Conservation (phyloP, 2,888 invertebrate species). For the Sthenelais limicola region DNA sequence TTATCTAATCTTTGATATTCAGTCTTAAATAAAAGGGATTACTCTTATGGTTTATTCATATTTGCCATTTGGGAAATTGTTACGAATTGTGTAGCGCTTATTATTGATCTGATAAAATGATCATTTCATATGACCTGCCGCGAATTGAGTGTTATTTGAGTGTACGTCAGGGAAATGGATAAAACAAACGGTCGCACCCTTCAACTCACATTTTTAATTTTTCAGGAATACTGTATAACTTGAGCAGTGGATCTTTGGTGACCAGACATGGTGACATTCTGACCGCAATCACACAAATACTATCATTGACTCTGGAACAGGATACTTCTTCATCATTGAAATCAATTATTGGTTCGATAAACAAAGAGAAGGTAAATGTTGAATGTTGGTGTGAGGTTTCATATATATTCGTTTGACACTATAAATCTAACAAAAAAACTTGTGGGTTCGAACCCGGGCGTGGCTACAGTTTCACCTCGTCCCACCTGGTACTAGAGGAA, state of each 20-base stretch:
- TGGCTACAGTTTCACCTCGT: too few species aligned
- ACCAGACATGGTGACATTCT: slow-evolving; percentile 52
- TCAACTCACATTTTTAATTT: slow-evolving; percentile 26
- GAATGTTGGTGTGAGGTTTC: too few species aligned
- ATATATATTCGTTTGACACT: too few species aligned
- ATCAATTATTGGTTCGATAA: background rate
- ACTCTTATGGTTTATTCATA: too few species aligned
- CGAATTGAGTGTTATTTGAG: background rate
- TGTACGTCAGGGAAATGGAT: background rate
- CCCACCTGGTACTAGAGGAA: too few species aligned
- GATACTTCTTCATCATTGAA: slow-evolving; percentile 40
- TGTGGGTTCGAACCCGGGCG: too few species aligned
- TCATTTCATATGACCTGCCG: background rate
- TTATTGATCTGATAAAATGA: too few species aligned
- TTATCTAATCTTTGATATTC: too few species aligned
- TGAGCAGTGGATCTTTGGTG: slow-evolving; percentile 57
- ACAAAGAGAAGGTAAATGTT: slow-evolving; percentile 40
- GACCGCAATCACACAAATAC: slow-evolving; percentile 53
- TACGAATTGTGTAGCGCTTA: too few species aligned
- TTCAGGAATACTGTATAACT: slow-evolving; percentile 67
- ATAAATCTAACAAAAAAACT: too few species aligned
- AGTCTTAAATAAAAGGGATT: too few species aligned
- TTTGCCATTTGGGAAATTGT: too few species aligned
- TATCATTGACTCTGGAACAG: slow-evolving; percentile 55
- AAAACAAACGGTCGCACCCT: background rate